Percentiles rank a stretch among this genome's conserved stretches.
These are phyloP conservation scores for Pipistrellus nathusii DNA, from an alignment of 2,797 vertebrate genomes.

Conservation along the genomic window DNA sequence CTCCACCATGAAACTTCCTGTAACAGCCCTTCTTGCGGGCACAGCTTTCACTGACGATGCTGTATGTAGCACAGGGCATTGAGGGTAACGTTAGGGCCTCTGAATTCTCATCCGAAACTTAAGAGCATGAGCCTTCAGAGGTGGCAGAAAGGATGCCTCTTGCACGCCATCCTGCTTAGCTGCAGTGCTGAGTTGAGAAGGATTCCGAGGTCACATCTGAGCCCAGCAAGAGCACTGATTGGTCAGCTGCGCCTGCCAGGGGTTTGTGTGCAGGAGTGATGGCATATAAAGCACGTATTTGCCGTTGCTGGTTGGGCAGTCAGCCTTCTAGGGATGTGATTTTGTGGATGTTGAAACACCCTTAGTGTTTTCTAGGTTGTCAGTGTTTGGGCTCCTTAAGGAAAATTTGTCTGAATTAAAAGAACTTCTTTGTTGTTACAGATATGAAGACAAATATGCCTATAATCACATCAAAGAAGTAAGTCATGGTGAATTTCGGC, in stretches of 20 bases:
- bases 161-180: rapidly evolving
- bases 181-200: neutral
- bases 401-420: slow-evolving; percentile 42
- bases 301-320: neutral
- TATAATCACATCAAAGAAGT: slow-evolving; percentile 92
- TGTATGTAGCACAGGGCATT: neutral
- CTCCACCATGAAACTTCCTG: no score
- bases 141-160: no score
- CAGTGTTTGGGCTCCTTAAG: neutral
- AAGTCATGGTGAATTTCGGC: slow-evolving; percentile 79
- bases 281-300: rapidly evolving
- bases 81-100: neutral
- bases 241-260: neutral
- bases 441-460: slow-evolving; percentile 88
- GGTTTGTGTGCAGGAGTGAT: rapidly evolving
- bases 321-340: neutral
- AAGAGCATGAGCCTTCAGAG: neutral
- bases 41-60: no score
- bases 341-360: neutral
- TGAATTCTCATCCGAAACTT: neutral
- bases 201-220: neutral
- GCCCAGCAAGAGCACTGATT: neutral
- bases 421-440: slow-evolving; percentile 79
- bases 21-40: neutral
- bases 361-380: slow-evolving; percentile 16